Conservation (phyloP, 30 jellyfish, hydroid and myxozoan genomes). For the Pelagia noctiluca region DNA sequence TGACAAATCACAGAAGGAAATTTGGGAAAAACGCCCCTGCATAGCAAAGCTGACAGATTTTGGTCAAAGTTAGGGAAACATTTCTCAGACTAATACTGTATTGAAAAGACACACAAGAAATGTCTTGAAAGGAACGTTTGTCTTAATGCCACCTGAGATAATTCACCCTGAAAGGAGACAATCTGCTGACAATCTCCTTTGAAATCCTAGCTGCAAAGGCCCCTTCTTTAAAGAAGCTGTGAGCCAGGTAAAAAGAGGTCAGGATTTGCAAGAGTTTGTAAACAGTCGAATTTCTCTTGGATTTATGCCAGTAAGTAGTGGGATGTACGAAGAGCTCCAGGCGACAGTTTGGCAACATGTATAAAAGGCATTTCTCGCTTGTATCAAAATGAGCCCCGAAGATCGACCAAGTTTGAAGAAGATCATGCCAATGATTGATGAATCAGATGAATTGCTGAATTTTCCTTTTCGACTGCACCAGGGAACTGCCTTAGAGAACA, state of each 20-base stretch:
- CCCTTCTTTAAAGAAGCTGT: background rate
- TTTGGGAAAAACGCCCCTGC: slow-evolving; percentile 15
- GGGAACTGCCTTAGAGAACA: background rate
- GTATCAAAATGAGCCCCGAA: background rate
- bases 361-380: background rate
- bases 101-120: background rate
- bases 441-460: no score
- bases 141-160: background rate
- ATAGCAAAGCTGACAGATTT: slow-evolving; percentile 11
- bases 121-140: background rate
- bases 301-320: background rate
- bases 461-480: background rate
- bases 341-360: slow-evolving; percentile 26
- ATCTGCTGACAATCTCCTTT: background rate
- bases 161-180: background rate
- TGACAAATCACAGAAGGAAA: background rate
- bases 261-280: background rate
- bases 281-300: background rate
- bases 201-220: background rate
- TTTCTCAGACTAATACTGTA: background rate
- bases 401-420: background rate
- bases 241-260: background rate
- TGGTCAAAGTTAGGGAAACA: background rate
- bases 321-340: background rate
- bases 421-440: no score